Evolutionary conservation across 1,140 invertebrate species (phyloP), one percentile per base, ranked within the genome.

Genomic region (Pogonognathellus flavescens): DNA sequence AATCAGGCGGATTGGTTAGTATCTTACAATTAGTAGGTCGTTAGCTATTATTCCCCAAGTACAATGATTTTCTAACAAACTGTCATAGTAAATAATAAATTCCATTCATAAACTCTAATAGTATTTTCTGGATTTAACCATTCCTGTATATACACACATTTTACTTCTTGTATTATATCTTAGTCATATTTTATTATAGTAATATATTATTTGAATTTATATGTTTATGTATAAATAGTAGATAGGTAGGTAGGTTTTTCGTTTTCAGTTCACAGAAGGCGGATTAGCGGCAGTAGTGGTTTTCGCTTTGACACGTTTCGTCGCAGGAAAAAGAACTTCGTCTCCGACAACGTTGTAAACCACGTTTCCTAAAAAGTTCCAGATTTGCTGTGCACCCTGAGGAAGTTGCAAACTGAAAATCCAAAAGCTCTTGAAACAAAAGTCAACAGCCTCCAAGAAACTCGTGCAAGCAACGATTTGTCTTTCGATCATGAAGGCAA

Each of bases 401-500:
- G 70, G 70, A n/a, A 76, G 41, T 50, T 76, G 70, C 3, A 76
- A 31, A 14, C 49, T 76, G 18, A 76, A 76, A 9, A 76, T 76
- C 70, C 70, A 76, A 50, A 76, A 76, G 70, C 70, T 76, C 31
- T 76, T 76, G 70, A 76, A 76, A 18, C 70, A 76, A 76, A 76
- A 76, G 70, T 76, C 70, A 11, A 76, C 70, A 9, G 70, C 70
- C 25, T 76, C 70, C 31, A 76, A 31, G 25, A 76, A 76, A 76
- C 70, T 76, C 6, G 70, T 76, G 14, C 70, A 76, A 16, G 70
- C 70, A 25, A 76, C 70, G 49, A 76, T 76, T 50, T 76, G 70
- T 50, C 70, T 16, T 50, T 76, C 70, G 9, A 76, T 76, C 70
- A 76, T 76, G 16, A 76, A 76, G 70, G 70, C 70, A n/a, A n/a